These are phyloP conservation scores for Balanococcus diminutus DNA, from an alignment of 2,888 invertebrate genomes.

Conservation along the genomic window DNA sequence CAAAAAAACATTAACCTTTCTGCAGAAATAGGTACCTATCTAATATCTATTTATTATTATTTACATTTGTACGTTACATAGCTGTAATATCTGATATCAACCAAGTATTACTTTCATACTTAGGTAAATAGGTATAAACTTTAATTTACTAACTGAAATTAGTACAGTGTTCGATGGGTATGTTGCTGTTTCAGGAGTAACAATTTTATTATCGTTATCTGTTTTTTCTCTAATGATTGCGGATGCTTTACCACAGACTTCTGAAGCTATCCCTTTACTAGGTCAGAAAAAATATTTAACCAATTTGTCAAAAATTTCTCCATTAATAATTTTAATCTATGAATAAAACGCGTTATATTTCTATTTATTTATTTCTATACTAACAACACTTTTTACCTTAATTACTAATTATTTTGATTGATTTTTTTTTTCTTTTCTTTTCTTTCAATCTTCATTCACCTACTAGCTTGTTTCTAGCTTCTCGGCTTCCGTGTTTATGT, in stretches of 20 bases:
- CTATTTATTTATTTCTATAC: neutral
- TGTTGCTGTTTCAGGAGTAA: constrained; percentile 85
- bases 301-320: constrained; percentile 33
- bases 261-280: constrained; percentile 99
- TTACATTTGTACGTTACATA: neutral
- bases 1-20: no score
- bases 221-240: constrained; percentile 99
- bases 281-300: constrained; percentile 66
- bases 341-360: neutral
- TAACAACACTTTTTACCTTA: neutral
- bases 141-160: neutral
- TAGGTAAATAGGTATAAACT: neutral
- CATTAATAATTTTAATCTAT: constrained; percentile 17
- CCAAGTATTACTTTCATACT: neutral
- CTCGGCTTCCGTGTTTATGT: constrained; percentile 45
- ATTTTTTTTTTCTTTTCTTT: constrained; percentile 4
- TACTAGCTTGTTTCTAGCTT: constrained; percentile 49
- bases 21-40: no score
- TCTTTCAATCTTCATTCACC: constrained; percentile 19
- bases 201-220: constrained; percentile 98
- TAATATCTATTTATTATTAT: neutral
- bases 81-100: neutral
- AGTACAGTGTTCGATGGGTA: constrained; percentile 83
- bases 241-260: constrained; percentile 98
- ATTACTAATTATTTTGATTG: neutral